phyloP scores from a whole-genome alignment of 2,113 vertebrate species.

The Neotragus moschatus region DNA sequence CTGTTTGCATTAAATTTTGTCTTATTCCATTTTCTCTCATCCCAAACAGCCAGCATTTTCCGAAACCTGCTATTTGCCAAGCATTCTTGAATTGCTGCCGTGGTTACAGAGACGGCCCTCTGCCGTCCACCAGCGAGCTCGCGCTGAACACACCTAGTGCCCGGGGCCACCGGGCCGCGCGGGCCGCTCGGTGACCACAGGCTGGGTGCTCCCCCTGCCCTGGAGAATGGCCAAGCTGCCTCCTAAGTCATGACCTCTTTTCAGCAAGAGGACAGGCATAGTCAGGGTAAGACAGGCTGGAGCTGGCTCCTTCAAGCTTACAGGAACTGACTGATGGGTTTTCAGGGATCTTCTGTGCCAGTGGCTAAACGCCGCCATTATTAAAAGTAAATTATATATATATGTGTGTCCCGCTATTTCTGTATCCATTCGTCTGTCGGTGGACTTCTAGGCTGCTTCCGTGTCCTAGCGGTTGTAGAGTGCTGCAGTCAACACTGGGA shows the following conservation, averaged over 20 bases:
- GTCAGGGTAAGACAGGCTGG: neutral
- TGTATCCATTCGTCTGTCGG: neutral
- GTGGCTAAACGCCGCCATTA: neutral
- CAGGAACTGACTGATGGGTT: fast-evolving
- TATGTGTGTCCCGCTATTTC: neutral
- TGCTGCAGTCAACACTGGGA: neutral
- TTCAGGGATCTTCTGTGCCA: neutral
- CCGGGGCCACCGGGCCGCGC: neutral
- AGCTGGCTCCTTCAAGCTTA: neutral
- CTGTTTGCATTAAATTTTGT: neutral
- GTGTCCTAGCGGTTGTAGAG: neutral
- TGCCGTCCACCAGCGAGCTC: too few relatives aligned
- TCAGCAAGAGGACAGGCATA: neutral
- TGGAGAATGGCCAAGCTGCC: neutral
- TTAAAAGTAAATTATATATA: neutral
- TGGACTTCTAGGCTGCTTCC: neutral
- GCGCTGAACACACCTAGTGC: fast-evolving
- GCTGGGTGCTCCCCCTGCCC: neutral
- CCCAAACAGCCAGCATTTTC: neutral
- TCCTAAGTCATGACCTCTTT: neutral
- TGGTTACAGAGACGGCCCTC: neutral
- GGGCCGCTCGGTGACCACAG: too few relatives aligned
- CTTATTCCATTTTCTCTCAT: neutral
- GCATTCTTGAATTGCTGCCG: neutral
- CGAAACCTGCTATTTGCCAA: too few relatives aligned